Evolutionary conservation across 2,797 vertebrate genomes (phyloP), one percentile per base, ranked within the genome.

Genomic region (Adrianichthys oophorus): DNA sequence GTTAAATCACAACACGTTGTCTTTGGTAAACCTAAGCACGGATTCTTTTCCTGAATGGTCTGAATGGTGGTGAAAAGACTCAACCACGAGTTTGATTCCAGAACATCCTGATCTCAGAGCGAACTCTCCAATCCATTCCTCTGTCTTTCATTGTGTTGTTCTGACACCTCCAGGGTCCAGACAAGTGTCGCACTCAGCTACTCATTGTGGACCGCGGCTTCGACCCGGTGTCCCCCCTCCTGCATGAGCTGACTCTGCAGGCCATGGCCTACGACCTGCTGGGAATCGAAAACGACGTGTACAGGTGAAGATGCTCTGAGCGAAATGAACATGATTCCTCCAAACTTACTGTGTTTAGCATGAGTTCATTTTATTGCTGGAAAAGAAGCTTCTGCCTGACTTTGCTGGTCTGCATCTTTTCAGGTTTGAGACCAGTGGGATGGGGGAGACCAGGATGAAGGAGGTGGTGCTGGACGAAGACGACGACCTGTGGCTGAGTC

Each of bases 221-320:
- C 10, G 97, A 99, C 72, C 95, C 95, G 0, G 90, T 92, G 1
- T 94, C 97, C 0, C 97, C 97, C 0, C 83, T 98, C n/a, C 90
- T 99, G 47, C 97, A 98, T 0, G 97, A 98, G 48, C 86, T 98
- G 66, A 99, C 97, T 0, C 94, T 99, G 75, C 97, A 99, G 89
- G 97, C 97, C 2, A 99, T 99, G 97, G 94, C 95, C 70, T 98
- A 96, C 0, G 97, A 98, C 79, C 89, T 99, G 61, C 89, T 99
- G 82, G 95, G 95, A 59, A 90, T 98, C 0, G 95, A 98, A 80
- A 98, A 98, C 0, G 97, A 98, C 0, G 95, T 98, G 62, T 99
- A 98, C 91, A 94, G 90, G 97, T 98, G 90, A 92, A 65, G 15
- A 65, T 0, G 4, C 23, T 19, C 7, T 16, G 32, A n/a, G 41